Percentiles rank a stretch among this genome's conserved stretches.
Evolutionary conservation across 2,888 invertebrate species (phyloP).

Genomic region (Andrena trimmerana): DNA sequence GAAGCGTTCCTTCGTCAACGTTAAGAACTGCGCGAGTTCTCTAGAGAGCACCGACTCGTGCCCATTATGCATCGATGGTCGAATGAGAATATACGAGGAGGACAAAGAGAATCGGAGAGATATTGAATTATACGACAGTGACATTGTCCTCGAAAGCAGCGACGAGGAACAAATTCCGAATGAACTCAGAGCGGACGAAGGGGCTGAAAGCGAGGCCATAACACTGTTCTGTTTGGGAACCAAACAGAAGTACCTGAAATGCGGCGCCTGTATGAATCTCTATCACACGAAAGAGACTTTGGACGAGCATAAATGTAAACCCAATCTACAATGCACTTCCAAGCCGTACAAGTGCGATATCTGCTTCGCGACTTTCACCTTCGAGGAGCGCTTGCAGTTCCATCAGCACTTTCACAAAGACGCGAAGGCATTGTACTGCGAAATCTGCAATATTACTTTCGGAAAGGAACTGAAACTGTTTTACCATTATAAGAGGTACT

Average conservation of each 20-base stretch:
- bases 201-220: constrained; percentile 57
- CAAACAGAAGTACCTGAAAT: constrained; percentile 76
- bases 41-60: constrained; percentile 63
- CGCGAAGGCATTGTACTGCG: constrained; percentile 72
- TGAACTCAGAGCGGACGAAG: constrained; percentile 51
- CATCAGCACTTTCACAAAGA: constrained; percentile 76
- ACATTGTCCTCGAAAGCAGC: constrained; percentile 76
- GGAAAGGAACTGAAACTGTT: constrained; percentile 77
- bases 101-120: constrained; percentile 34
- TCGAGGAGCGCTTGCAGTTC: constrained; percentile 77
- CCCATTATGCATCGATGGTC: constrained; percentile 75
- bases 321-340: constrained; percentile 72
- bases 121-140: constrained; percentile 70
- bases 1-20: constrained; percentile 52
- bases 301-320: constrained; percentile 77
- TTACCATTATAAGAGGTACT: constrained; percentile 75
- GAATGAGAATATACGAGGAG: constrained; percentile 65
- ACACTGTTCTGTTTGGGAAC: constrained; percentile 66
- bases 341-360: constrained; percentile 73
- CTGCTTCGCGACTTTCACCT: constrained; percentile 73
- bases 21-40: constrained; percentile 14
- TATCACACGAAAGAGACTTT: constrained; percentile 77
- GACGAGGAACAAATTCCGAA: constrained; percentile 74
- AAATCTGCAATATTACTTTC: constrained; percentile 76
- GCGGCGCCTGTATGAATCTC: constrained; percentile 79